Conservation (phyloP, 1,140 invertebrate genomes). For the Magallana ariakensis region DNA sequence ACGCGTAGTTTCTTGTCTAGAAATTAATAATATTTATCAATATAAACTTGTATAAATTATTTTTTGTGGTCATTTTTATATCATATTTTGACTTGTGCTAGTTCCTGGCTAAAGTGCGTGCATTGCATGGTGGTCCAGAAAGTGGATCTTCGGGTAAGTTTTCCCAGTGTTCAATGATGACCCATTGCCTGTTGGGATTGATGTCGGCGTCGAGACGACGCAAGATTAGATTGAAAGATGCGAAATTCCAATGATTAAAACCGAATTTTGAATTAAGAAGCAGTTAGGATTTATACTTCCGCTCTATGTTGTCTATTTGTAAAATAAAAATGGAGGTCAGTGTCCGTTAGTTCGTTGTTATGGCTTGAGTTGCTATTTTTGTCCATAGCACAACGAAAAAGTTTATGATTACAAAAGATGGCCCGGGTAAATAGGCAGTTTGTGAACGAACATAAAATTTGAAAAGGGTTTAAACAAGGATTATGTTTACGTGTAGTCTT, state of each 20-base stretch:
- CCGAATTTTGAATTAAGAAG: background rate
- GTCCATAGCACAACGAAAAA: too few species aligned
- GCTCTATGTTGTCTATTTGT: slow-evolving; percentile 1
- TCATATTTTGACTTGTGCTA: background rate
- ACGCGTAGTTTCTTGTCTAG: background rate
- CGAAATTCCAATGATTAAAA: background rate
- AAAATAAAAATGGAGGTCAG: slow-evolving; percentile 27
- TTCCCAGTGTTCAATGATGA: slow-evolving; percentile 35
- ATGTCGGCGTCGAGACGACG: slow-evolving; percentile 2
- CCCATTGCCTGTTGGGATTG: slow-evolving; percentile 32
- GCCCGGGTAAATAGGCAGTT: too few species aligned
- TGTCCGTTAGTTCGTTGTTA: background rate
- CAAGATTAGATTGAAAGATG: background rate
- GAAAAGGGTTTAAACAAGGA: too few species aligned
- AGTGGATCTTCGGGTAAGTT: slow-evolving; percentile 32
- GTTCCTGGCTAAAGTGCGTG: background rate
- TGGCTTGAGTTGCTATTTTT: background rate
- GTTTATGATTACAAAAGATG: too few species aligned
- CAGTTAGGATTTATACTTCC: background rate
- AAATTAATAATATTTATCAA: background rate
- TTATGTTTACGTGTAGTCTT: too few species aligned
- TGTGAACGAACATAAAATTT: too few species aligned
- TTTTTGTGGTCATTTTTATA: background rate
- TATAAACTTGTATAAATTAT: background rate
- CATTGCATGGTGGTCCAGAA: slow-evolving; percentile 29